Base-by-base conservation (phyloP, 2,113 vertebrate species). In the Ranitomeya variabilis region DNA sequence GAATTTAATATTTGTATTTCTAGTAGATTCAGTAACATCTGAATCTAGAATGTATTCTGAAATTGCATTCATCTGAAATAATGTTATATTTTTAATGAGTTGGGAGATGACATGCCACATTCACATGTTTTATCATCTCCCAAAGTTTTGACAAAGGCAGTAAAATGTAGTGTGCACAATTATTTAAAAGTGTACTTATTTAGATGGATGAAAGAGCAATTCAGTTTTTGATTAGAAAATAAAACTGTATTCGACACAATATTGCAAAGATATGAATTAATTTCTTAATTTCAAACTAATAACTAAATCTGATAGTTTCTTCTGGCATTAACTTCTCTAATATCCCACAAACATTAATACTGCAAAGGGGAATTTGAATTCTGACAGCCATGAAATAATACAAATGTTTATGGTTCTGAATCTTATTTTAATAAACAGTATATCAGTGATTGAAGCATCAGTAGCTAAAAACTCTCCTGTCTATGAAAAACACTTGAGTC, bases 61-160 rank as follows among this genome's bases (percentile, higher is more conserved):
- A 86, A 86, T 86, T 86, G 55, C 71, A 62, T 59, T 57, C 37
- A 77, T 55, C 31, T 37, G 26, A 86, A 86, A 77, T 77, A 4
- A 86, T 86, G 59, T 78, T 77, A 74, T 78, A 64, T 51, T 60
- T 86, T 77, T 86, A 78, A 85, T 85, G 83, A 74, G 26, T 31
- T 59, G 54, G 54, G n/a, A 59, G 83, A 74, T 76, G 54, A 85
- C 15, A 76, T 85, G 60, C 67, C 71, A 31, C 31, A 11, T 78
- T 12, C 23, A 78, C 73, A 26, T n/a, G 73, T 60, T 74, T 85
- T 81, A 60, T 81, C 57, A 62, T 60, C 15, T 60, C 31, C 51
- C 54, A 85, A 85, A 64, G 57, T 52, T 86, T 78, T 86, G 16
- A 64, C 71, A 86, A 76, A 77, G 54, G 73, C 55, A 57, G 45